phyloP scores from a whole-genome alignment of 2,888 invertebrate genomes.

The Serrognathus titanus region DNA sequence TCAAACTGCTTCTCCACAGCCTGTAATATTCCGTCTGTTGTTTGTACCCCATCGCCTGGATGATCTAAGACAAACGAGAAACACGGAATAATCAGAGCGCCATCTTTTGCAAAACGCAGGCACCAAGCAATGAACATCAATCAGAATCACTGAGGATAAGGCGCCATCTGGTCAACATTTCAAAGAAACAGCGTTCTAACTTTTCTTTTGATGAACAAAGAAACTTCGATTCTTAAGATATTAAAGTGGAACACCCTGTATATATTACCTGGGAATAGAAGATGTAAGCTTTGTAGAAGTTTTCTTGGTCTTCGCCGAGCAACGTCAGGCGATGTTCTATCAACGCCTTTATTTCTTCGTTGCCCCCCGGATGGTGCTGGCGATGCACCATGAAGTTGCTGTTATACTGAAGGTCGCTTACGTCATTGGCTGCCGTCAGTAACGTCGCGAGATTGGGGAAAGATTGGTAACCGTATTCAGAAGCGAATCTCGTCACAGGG shows the following conservation, averaged over 20 bases:
- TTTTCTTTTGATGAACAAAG: too few species aligned
- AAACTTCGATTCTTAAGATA: background rate
- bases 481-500: constrained; percentile 81
- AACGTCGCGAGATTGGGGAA: constrained; percentile 73
- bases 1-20: constrained; percentile 52
- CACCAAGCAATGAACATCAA: too few species aligned
- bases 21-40: constrained; percentile 82
- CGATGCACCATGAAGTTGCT: constrained; percentile 70
- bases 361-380: constrained; percentile 82
- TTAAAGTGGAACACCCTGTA: background rate
- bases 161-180: too few species aligned
- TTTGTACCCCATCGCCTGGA: constrained; percentile 86
- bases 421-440: constrained; percentile 54
- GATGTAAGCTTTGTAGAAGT: constrained; percentile 65
- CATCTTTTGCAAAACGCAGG: too few species aligned
- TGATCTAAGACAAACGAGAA: constrained; percentile 60
- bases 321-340: constrained; percentile 63
- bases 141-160: too few species aligned
- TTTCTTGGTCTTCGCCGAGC: constrained; percentile 52
- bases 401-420: constrained; percentile 51
- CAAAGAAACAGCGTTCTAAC: too few species aligned
- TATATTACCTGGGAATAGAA: constrained; percentile 77
- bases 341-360: constrained; percentile 59
- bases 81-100: background rate
- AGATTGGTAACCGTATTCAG: constrained; percentile 95